Base-by-base conservation (phyloP, 2,888 invertebrate genomes). In the Euplexia lucipara region DNA sequence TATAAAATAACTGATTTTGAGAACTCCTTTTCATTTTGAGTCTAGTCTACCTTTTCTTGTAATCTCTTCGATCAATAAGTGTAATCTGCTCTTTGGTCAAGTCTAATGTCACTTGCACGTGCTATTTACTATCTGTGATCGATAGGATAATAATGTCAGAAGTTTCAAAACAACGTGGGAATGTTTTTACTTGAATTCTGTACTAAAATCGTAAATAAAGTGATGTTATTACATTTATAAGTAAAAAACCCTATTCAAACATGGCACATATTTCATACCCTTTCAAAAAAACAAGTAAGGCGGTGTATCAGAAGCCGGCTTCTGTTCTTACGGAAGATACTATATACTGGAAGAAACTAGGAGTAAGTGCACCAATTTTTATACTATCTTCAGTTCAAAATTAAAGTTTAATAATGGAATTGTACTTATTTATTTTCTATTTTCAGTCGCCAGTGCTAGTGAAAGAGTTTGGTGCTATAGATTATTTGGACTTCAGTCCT, bases 391-490 rank as follows among this genome's bases (percentile, higher is more conserved):
- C 6, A 0, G 42, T 6, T 22, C 0, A 35, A 14, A 35, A 14
- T 2, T 12, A 16, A 1, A 35, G 14, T 16, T 2, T 49, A 39
- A 3, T n/a, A 52, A 52, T 10, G 12, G 3, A 34, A 37, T 42
- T n/a, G 47, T 45, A 39, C 8, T 60, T n/a, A 52, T 60, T 39
- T 70, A 0, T 56, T 49, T 34, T 69, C 8, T 42, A 44, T 56
- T 91, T 93, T 64, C 88, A 94, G 99, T 96, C 96, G 64, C 98
- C 99, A 30, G 97, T 98, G 2, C 95, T 98, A 41, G 96, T 98
- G 0, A 99, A 99, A 91, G 99, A 99, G 91, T 98, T 98, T 91
- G 98, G 98, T 22, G 97, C 98, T 0, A 98, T 99, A 59, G 98
- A 99, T 87, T 97, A 98, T 86, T 96, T 99, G 45, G 98, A 99